Evolutionary conservation across 2,888 invertebrate species (phyloP), one percentile per base, ranked within the genome.

Genomic region (Lasioglossum vierecki): DNA sequence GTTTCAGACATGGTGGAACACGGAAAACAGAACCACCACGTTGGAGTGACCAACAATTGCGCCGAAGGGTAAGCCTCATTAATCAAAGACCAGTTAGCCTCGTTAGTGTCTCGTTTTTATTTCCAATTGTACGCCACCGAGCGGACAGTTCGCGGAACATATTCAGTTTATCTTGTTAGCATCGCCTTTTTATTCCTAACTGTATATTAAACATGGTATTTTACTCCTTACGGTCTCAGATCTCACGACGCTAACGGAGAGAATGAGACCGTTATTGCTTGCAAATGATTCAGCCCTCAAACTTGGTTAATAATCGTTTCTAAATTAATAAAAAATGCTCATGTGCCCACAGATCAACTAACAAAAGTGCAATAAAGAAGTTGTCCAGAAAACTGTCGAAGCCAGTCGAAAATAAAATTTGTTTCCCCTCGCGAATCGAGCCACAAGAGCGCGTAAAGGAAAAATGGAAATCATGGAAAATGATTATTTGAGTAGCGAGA

Each of bases 1-100:
- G 72, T 60, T 78, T 44, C 18, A 70, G 75, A 15, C 5, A 93
- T 93, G 91, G 90, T 92, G 76, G 92, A 93, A 66, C 89, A 84
- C 78, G 86, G 82, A 57, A 89, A 87, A 66, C 89, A 84, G 66
- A 92, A 89, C 76, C 91, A 91, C 26, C 89, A 91, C 76, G 85
- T 85, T 3, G 89, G 82, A 39, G 76, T 91, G 79, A 79, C 91
- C 70, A 76, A 86, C 44, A 91, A 90, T 88, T 89, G 86, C 76
- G 78, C 87, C 80, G 85, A 88, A 35, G 76, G 88, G 92, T 91
- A 66, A 90, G 92, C 60, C n/a, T 39, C 2, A 11, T 70, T 39
- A 9, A 41, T n/a, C 15, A 18, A 63, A 30, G 8, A 18, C 30
- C 18, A 63, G 15, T 30, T 63, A n/a, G 6, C 63, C 30, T 63